phyloP scores from a whole-genome alignment of 30 jellyfish, hydroid and myxozoan genomes.

The Pseudorhiza aurosa region DNA sequence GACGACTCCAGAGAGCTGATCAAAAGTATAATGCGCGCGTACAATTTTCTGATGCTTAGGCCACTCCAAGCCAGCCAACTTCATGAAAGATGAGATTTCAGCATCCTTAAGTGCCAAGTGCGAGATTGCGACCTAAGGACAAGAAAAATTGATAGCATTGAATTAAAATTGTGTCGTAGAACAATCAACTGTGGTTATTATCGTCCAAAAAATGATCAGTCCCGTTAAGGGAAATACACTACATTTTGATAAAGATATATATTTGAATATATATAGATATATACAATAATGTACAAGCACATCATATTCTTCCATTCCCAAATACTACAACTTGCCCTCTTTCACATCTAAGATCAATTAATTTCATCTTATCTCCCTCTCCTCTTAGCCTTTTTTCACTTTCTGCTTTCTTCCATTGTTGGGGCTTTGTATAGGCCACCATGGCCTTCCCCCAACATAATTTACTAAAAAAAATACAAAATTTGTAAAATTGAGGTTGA shows the following conservation, averaged over 20 bases:
- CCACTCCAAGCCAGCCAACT: slow-evolving; percentile 89
- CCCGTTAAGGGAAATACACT: not conserved
- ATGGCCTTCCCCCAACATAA: too few relatives aligned
- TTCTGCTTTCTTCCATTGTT: too few relatives aligned
- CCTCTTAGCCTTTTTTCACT: too few relatives aligned
- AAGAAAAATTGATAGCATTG: not conserved
- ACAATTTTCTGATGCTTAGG: slow-evolving; percentile 83
- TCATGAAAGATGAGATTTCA: slow-evolving; percentile 72
- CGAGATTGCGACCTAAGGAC: slow-evolving; percentile 77
- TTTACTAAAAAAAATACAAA: too few relatives aligned
- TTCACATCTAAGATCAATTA: too few relatives aligned
- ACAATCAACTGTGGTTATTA: not conserved
- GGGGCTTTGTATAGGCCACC: too few relatives aligned
- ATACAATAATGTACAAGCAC: too few relatives aligned
- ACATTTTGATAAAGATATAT: not conserved
- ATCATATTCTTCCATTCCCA: too few relatives aligned
- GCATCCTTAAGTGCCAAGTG: slow-evolving; percentile 59
- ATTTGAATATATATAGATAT: too few relatives aligned
- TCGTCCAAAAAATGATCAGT: not conserved
- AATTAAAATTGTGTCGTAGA: not conserved
- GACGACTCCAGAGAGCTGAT: slow-evolving; percentile 72
- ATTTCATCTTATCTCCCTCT: too few relatives aligned
- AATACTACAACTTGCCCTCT: too few relatives aligned
- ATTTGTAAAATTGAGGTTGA: too few relatives aligned
- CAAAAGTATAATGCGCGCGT: slow-evolving; percentile 83